A percentile compares a stretch with the other conserved stretches of the same genome.
Evolutionary conservation across 2,888 invertebrate species (phyloP).

Genomic region (Subacronicta megacephala): DNA sequence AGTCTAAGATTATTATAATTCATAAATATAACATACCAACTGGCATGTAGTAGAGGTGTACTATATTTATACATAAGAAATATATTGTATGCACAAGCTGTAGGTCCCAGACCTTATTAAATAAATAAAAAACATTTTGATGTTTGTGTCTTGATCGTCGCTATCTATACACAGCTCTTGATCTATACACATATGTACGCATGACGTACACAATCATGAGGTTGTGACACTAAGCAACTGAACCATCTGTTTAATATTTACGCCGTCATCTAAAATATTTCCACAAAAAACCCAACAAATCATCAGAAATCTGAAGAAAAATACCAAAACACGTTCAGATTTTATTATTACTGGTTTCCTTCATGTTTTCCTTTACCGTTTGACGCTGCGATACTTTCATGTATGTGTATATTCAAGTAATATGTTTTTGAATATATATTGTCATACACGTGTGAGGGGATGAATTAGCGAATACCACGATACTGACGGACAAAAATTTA

Average conservation of each 20-base stretch:
- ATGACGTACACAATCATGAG: too few species aligned
- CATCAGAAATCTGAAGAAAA: conserved; percentile 31
- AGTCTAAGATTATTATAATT: too few species aligned
- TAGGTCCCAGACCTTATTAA: too few species aligned
- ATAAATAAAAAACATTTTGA: too few species aligned
- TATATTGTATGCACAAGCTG: too few species aligned
- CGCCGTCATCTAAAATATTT: neutral
- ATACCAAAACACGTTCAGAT: conserved; percentile 25
- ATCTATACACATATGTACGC: too few species aligned
- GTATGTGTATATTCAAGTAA: neutral
- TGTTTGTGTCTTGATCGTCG: too few species aligned
- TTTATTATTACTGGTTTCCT: conserved; percentile 33
- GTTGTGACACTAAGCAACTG: neutral
- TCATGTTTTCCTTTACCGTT: conserved; percentile 38
- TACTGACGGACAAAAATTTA: neutral
- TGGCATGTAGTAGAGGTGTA: too few species aligned
- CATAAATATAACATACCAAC: too few species aligned
- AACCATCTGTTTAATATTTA: neutral
- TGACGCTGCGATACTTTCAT: conserved; percentile 29
- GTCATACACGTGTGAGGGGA: neutral
- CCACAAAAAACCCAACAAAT: conserved; percentile 16
- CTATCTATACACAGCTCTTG: too few species aligned
- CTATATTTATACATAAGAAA: too few species aligned
- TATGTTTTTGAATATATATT: too few species aligned
- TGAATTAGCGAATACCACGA: conserved; percentile 12